Percentiles rank a stretch among this genome's conserved stretches.
These are phyloP conservation scores for Epinephelus lanceolatus DNA, from an alignment of 2,113 vertebrate genomes.

Conservation along the genomic window DNA sequence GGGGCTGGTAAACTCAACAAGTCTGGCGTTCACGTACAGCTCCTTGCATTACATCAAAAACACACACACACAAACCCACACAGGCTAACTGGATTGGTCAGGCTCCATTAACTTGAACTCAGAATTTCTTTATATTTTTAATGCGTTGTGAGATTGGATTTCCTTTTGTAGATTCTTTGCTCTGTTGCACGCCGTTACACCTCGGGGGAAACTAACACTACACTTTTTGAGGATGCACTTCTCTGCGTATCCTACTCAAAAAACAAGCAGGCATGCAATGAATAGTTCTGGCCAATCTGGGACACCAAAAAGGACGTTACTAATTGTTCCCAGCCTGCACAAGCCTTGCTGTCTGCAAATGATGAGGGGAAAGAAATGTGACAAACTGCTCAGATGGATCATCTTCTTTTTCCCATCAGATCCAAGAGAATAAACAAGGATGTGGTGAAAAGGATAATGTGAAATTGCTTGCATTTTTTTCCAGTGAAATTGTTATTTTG, in stretches of 20 bases:
- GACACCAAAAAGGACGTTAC: constrained; percentile 3
- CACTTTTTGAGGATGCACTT: constrained; percentile 21
- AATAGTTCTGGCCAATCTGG: constrained; percentile 27
- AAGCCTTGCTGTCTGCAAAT: constrained; percentile 15
- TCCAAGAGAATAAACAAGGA: neutral
- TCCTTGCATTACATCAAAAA: constrained; percentile 50
- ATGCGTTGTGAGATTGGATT: constrained; percentile 14
- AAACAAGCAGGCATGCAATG: constrained; percentile 48
- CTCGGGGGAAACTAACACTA: constrained; percentile 14
- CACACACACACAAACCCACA: constrained; percentile 25
- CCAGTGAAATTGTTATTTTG: neutral
- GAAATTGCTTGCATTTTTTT: neutral
- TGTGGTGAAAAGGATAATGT: neutral
- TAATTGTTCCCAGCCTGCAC: constrained; percentile 1
- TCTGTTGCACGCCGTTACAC: constrained; percentile 15
- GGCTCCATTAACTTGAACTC: constrained; percentile 8
- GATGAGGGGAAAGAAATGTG: neutral
- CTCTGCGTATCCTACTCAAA: constrained; percentile 40
- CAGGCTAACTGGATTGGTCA: constrained; percentile 45
- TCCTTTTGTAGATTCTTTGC: constrained; percentile 22
- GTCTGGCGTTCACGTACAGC: constrained; percentile 45
- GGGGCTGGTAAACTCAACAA: constrained; percentile 65
- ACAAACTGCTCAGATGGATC: neutral
- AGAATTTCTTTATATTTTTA: neutral
- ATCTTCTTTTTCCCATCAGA: neutral